Evolutionary conservation across 2,888 invertebrate genomes (phyloP), one percentile per base, ranked within the genome.

Genomic region (Schrankia costaestrigalis): DNA sequence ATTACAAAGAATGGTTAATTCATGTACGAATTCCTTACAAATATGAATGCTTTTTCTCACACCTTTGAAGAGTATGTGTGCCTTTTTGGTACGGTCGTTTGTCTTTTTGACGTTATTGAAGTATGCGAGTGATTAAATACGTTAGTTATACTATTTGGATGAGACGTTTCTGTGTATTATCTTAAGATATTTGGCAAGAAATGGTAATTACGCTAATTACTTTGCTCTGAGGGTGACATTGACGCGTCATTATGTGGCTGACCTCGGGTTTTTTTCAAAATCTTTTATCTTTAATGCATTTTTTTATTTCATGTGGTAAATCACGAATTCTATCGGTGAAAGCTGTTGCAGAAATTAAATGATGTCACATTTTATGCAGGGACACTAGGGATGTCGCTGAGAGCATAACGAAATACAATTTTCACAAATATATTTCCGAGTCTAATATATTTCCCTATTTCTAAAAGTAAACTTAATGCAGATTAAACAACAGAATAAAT

Each of bases 141-240:
- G n/a, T n/a, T n/a, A n/a, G n/a, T n/a, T n/a, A n/a, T n/a, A n/a
- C n/a, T 17, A 39, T 46, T 34, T 35, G 27, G 22, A 24, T 19
- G 26, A 17, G 35, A 15, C 15, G 19, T 31, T 38, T 29, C 31
- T 19, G 36, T 24, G 15, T 25, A 44, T 40, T 41, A 31, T 56
- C 44, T 45, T 31, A 31, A 26, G 31, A 31, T 41, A 36, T 56
- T 54, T 57, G 49, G 49, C 54, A 48, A 24, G 31, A 25, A 18
- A 11, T 5, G 4, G 29, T 30, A 53, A 48, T 54, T 53, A 48
- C 45, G 38, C 31, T 34, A 34, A 32, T 37, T 24, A 13, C 27
- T 21, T 27, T 12, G 17, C 21, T 40, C 26, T 29, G 19, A 35
- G 35, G 31, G 29, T 33, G 27, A 27, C 27, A 40, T 34, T 12